A percentile compares a stretch with the other conserved stretches of the same genome.
These are phyloP conservation scores for Peromyscus eremicus DNA, from an alignment of 2,797 vertebrate species.

Conservation along the genomic window DNA sequence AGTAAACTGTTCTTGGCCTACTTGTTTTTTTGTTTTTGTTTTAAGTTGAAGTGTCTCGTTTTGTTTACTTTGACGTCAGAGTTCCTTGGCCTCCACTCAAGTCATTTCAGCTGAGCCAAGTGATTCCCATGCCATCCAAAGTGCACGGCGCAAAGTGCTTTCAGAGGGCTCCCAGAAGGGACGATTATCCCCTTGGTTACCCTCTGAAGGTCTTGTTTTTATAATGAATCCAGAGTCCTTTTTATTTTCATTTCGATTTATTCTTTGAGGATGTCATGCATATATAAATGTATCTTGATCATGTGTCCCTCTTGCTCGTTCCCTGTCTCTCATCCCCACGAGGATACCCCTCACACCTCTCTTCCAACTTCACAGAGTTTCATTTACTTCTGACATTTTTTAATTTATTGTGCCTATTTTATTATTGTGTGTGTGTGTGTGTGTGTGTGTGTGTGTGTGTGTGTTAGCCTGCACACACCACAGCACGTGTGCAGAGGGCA, in stretches of 20 bases:
- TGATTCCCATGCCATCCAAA: conserved; percentile 37
- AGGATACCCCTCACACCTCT: not conserved
- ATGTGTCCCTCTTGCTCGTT: too few species aligned
- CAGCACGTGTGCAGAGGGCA: not conserved
- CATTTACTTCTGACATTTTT: not conserved
- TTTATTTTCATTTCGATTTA: not conserved
- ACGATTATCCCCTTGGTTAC: not conserved
- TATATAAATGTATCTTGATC: not conserved
- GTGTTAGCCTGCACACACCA: not conserved
- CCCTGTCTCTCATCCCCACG: not conserved
- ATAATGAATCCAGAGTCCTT: conserved; percentile 9
- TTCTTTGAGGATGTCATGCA: not conserved
- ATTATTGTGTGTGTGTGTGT: too few species aligned
- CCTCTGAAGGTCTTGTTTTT: conserved; percentile 47
- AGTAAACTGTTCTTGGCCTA: not conserved
- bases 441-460: not conserved
- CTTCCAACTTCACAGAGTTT: not conserved
- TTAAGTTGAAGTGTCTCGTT: conserved; percentile 12
- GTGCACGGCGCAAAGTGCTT: not conserved
- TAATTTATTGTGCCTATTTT: not conserved
- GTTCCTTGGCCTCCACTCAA: conserved; percentile 43
- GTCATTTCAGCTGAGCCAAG: conserved; percentile 25
- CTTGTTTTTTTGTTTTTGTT: not conserved
- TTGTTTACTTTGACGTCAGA: conserved; percentile 43
- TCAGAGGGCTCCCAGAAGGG: conserved; percentile 24